These are phyloP conservation scores for Pomacea maculata DNA, from an alignment of 1,140 invertebrate genomes.

Conservation along the genomic window DNA sequence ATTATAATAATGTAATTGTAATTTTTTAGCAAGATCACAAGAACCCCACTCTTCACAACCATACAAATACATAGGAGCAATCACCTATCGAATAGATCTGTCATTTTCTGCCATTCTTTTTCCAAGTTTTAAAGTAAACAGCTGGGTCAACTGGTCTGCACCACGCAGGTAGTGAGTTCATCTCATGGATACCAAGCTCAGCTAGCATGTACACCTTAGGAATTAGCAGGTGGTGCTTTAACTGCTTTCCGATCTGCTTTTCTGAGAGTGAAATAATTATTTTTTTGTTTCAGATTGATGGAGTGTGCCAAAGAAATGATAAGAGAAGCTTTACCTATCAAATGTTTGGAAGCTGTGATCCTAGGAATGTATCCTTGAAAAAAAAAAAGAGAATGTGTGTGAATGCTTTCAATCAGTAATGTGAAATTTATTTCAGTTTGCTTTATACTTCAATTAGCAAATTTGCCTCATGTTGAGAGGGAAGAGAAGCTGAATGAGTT, in stretches of 20 bases:
- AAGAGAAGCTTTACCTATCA: slow-evolving; percentile 65
- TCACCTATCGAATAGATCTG: too few species aligned
- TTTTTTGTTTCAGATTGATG: slow-evolving; percentile 57
- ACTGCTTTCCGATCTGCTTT: not conserved
- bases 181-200: too few species aligned
- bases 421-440: not conserved
- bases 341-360: slow-evolving; percentile 67
- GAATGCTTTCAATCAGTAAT: not conserved
- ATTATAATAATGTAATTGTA: too few species aligned
- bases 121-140: too few species aligned
- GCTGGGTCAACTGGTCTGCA: too few species aligned
- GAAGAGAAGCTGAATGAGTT: not conserved
- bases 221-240: not conserved
- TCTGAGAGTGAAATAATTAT: not conserved
- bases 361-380: slow-evolving; percentile 64
- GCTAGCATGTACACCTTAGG: too few species aligned
- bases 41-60: too few species aligned
- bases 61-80: too few species aligned
- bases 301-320: slow-evolving; percentile 66
- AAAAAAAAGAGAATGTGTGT: not conserved
- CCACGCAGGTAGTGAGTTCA: too few species aligned
- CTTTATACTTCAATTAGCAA: not conserved
- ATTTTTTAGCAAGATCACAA: too few species aligned
- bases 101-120: too few species aligned
- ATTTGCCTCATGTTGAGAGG: not conserved